Evolutionary conservation across 2,113 vertebrate species (phyloP).

Genomic region (Albula goreensis): DNA sequence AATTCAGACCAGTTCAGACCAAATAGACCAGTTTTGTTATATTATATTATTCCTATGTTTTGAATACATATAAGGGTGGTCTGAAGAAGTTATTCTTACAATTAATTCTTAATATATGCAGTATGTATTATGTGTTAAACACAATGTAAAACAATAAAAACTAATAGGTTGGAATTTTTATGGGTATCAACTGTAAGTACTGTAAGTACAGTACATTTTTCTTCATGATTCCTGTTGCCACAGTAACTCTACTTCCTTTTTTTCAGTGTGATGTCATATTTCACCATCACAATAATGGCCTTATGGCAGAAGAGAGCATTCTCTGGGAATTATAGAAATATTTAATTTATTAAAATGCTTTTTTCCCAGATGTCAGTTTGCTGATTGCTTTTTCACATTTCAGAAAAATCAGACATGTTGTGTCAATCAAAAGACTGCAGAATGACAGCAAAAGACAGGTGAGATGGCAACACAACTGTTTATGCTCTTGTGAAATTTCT

Average conservation of each 20-base stretch:
- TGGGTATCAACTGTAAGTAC: no score
- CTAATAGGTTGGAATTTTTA: not conserved
- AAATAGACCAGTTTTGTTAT: no score
- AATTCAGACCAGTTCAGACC: no score
- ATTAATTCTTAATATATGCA: no score
- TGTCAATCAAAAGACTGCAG: constrained; percentile 88
- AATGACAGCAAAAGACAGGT: constrained; percentile 91
- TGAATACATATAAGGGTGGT: no score
- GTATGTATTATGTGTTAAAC: not conserved
- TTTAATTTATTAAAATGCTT: no score
- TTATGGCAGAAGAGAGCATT: not conserved
- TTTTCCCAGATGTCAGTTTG: constrained; percentile 15
- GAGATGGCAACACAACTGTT: constrained; percentile 28
- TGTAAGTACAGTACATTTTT: not conserved
- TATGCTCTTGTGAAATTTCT: not conserved
- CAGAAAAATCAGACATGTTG: constrained; percentile 94
- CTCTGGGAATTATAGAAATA: no score
- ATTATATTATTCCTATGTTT: no score
- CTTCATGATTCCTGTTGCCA: not conserved
- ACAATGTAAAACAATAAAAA: not conserved
- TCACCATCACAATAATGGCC: not conserved
- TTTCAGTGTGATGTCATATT: no score
- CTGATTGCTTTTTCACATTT: constrained; percentile 53
- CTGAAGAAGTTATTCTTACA: no score
- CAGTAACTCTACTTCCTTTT: no score